Evolutionary conservation across 2,113 vertebrate species (phyloP), one percentile per base, ranked within the genome.

Genomic region (Aegithalos caudatus): DNA sequence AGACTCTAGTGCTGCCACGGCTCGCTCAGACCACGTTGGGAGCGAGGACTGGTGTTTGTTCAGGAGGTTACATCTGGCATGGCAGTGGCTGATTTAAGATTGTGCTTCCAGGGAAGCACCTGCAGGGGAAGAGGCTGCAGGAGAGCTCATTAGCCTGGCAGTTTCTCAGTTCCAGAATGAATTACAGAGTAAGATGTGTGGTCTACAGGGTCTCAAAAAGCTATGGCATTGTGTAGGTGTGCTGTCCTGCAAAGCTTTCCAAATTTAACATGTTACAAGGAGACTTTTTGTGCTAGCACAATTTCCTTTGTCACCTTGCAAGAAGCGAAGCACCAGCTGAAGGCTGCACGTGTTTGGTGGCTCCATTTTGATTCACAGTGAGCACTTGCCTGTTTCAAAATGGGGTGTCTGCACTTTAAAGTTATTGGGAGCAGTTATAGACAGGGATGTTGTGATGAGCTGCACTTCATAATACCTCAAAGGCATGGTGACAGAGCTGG

Each of bases 131-230:
- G 89, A 97, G 92, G 91, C 97, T 97, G 95, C 94, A 95, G 97
- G 97, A 96, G 90, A 90, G 91, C 97, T 98, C 97, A 95, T 98
- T 98, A 98, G 95, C 94, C 90, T 81, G 70, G 92, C 88, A 79
- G 88, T 96, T 60, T 74, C 69, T 94, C 81, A 81, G 48, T 93
- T 95, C 92, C 53, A 14, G 92, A 86, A 91, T 72, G 88, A 95
- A 94, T 94, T 95, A 67, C 76, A 95, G 95, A 90, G 60, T 94
- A 96, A 95, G 81, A 90, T 82, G 45, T 77, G 82, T 58, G 88
- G 95, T 97, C 96, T 92, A 70, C 70, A 74, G 92, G 81, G 83
- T 93, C 93, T 87, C 62, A 57, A 57, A 74, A 94, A 92, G 87
- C 92, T 76, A 53, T 15, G 1, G 64, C 82, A 96, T 93, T 96